Evolutionary conservation across 1,140 invertebrate species (phyloP), one percentile per base, ranked within the genome.

Genomic region (Bradysia coprophila): DNA sequence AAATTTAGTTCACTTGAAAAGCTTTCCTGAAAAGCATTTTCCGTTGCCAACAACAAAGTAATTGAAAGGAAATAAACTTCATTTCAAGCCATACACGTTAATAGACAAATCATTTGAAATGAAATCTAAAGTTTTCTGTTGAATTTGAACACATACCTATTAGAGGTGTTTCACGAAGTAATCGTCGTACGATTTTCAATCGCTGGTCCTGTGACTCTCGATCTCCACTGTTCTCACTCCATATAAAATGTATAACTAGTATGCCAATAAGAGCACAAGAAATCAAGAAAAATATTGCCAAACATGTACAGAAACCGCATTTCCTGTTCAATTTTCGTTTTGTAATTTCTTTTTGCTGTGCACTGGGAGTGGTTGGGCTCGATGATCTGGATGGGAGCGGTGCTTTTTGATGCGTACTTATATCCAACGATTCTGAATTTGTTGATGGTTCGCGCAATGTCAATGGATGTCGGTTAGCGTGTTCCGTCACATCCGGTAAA

Each of bases 91-190:
- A n/a, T n/a, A n/a, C n/a, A n/a, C n/a, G n/a, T n/a, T n/a, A n/a
- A n/a, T n/a, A n/a, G n/a, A n/a, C n/a, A n/a, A n/a, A n/a, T n/a
- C n/a, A n/a, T n/a, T n/a, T n/a, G n/a, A n/a, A n/a, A n/a, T n/a
- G n/a, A n/a, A n/a, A n/a, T n/a, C n/a, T n/a, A n/a, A n/a, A n/a
- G n/a, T n/a, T n/a, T n/a, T n/a, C n/a, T n/a, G n/a, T n/a, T n/a
- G n/a, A n/a, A n/a, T n/a, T n/a, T n/a, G n/a, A n/a, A n/a, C n/a
- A 6, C 33, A 9, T 11, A 36, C 33, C 33, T 43, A 59, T 57
- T 20, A 76, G 61, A 8, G 73, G 73, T 11, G 68, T 65, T 43
- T 74, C 71, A 41, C 68, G 67, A 45, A 76, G 60, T 49, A 76
- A 65, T 32, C 66, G 63, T 20, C 63, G 55, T 32, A 71, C 65